phyloP scores from a whole-genome alignment of 2,797 vertebrate genomes.

The Pseudochirops corinnae region DNA sequence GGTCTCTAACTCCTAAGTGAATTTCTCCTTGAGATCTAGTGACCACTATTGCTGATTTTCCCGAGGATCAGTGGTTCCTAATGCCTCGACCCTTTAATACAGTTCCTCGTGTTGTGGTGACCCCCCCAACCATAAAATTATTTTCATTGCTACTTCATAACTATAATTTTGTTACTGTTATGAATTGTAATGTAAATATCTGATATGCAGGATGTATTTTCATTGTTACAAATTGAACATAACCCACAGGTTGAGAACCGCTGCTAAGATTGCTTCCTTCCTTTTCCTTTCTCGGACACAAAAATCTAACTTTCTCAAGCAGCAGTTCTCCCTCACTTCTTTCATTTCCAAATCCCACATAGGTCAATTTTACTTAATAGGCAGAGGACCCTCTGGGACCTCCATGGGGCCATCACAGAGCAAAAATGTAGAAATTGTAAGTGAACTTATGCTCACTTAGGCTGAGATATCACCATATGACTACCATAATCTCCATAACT shows the following conservation, averaged over 20 bases:
- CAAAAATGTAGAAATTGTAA: background rate
- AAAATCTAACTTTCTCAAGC: background rate
- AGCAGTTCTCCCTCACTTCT: background rate
- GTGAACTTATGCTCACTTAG: background rate
- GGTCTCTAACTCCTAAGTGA: background rate
- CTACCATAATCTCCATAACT: background rate
- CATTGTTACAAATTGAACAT: no score
- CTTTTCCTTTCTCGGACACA: background rate
- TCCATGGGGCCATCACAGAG: background rate
- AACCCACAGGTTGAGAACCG: no score
- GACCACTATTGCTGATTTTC: background rate
- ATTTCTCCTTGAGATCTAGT: background rate
- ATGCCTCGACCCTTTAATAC: no score
- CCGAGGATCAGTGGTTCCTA: background rate
- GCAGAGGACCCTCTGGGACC: background rate
- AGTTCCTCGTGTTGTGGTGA: no score
- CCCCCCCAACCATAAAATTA: no score
- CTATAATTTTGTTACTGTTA: no score
- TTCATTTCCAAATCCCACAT: background rate
- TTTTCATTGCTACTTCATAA: no score
- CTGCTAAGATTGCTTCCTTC: background rate
- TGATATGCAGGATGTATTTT: no score
- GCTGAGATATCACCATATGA: background rate
- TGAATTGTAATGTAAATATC: no score
- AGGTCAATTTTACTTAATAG: background rate